phyloP scores from a whole-genome alignment of 2,888 invertebrate species.

The Lycaena phlaeas region DNA sequence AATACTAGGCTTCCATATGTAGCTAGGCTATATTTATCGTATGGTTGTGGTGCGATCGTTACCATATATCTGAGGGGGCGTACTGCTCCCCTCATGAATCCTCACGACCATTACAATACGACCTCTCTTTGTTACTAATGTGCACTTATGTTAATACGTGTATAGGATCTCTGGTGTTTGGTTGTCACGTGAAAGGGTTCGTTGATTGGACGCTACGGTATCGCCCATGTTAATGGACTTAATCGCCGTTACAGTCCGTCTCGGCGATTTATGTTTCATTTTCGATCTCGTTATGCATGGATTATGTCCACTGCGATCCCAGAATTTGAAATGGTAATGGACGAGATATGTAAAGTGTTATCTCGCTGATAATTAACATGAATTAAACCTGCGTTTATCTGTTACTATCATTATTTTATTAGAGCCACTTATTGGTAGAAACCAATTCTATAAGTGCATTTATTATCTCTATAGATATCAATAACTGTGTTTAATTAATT shows the following conservation, averaged over 20 bases:
- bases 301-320: slow-evolving; percentile 38
- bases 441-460: no score
- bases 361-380: background rate
- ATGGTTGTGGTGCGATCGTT: slow-evolving; percentile 67
- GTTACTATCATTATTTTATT: no score
- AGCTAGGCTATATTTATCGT: slow-evolving; percentile 62
- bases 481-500: no score
- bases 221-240: slow-evolving; percentile 65
- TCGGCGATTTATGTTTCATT: slow-evolving; percentile 70
- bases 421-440: no score
- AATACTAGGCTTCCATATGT: slow-evolving; percentile 55
- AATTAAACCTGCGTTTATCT: background rate
- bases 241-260: slow-evolving; percentile 61
- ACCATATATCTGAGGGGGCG: slow-evolving; percentile 67
- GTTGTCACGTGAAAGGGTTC: slow-evolving; percentile 45
- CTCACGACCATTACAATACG: slow-evolving; percentile 52
- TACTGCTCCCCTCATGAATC: slow-evolving; percentile 65
- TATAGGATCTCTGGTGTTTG: slow-evolving; percentile 21
- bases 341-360: slow-evolving; percentile 47
- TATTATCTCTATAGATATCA: no score
- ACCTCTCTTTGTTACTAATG: slow-evolving; percentile 38
- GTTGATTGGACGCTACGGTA: slow-evolving; percentile 57
- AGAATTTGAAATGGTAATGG: slow-evolving; percentile 38
- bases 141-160: slow-evolving; percentile 18
- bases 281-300: slow-evolving; percentile 69